Evolutionary conservation across 2,888 invertebrate genomes (phyloP).

Genomic region (Dryomyza anilis): DNA sequence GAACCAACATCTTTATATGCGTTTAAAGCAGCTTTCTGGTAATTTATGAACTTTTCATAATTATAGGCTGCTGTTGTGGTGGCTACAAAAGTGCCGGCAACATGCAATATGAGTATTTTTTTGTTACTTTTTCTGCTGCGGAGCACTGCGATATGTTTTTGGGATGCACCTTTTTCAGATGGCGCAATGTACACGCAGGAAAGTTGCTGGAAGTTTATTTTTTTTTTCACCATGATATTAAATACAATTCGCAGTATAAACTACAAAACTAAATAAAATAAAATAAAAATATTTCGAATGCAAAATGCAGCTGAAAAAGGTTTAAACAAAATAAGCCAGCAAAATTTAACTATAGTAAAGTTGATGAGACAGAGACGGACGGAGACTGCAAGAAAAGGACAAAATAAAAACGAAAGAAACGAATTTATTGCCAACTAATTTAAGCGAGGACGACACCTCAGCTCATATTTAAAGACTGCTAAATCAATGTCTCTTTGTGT

Average conservation of each 20-base stretch:
- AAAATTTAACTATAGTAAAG: no score
- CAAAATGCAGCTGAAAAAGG: no score
- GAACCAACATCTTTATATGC: not conserved
- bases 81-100: not conserved
- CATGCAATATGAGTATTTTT: not conserved
- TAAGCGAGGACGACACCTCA: conserved; percentile 56
- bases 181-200: no score
- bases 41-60: not conserved
- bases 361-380: not conserved
- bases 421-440: conserved; percentile 44
- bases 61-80: not conserved
- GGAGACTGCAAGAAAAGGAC: not conserved
- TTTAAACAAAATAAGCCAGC: no score
- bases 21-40: not conserved
- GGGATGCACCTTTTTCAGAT: no score
- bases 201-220: no score
- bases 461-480: conserved; percentile 55
- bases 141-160: no score
- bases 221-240: conserved; percentile 7
- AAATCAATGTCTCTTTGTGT: conserved; percentile 44
- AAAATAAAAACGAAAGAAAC: not conserved
- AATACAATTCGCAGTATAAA: no score
- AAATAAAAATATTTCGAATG: no score
- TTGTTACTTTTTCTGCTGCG: not conserved
- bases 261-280: no score